phyloP scores from a whole-genome alignment of 2,113 vertebrate species.

The Otis tarda region DNA sequence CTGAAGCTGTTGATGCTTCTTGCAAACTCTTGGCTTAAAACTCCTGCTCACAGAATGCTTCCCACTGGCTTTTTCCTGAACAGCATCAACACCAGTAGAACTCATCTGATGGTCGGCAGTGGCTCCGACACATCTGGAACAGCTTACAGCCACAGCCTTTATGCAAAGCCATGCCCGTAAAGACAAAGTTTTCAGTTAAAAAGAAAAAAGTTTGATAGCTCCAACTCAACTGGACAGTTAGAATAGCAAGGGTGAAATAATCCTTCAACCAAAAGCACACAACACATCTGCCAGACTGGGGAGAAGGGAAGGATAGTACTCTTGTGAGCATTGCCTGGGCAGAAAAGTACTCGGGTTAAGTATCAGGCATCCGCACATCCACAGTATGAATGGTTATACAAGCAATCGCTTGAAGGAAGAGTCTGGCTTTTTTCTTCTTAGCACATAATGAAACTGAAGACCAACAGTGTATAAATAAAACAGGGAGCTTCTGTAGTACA shows the following conservation, averaged over 20 bases:
- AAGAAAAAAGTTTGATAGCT: not conserved
- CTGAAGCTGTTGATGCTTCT: not conserved
- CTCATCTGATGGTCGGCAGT: not conserved
- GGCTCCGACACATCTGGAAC: not conserved
- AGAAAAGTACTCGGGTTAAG: not conserved
- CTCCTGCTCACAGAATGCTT: not conserved
- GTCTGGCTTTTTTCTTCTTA: slow-evolving; percentile 20
- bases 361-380: rapidly evolving
- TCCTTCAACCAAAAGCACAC: not conserved
- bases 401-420: not conserved
- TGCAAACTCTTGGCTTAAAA: not conserved
- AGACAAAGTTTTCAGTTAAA: not conserved
- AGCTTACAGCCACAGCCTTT: not conserved
- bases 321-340: not conserved
- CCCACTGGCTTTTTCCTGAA: not conserved
- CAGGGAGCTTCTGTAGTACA: not conserved
- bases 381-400: not conserved
- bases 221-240: not conserved
- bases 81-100: not conserved
- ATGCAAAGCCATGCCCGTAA: not conserved
- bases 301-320: not conserved
- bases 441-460: slow-evolving; percentile 22
- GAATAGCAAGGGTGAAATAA: not conserved
- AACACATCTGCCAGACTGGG: rapidly evolving
- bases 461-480: not conserved